These are phyloP conservation scores for Scolopax rusticola DNA, from an alignment of 2,797 vertebrate genomes.

Conservation along the genomic window DNA sequence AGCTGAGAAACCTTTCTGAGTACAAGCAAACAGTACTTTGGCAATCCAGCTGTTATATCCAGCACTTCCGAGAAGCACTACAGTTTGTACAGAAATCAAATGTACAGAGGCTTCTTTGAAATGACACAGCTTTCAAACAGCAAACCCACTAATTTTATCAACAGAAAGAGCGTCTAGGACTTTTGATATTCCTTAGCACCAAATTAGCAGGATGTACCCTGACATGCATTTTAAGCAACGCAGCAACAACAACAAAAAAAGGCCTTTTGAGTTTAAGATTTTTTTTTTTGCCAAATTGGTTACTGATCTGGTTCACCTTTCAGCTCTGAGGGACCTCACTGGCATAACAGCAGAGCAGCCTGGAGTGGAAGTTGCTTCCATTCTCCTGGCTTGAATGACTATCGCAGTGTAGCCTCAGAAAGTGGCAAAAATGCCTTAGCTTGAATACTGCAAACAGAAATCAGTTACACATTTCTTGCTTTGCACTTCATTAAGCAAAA, in stretches of 20 bases:
- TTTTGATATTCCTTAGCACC: neutral
- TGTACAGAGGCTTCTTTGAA: neutral
- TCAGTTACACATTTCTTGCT: conserved; percentile 38
- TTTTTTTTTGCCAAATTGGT: neutral
- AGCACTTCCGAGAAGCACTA: neutral
- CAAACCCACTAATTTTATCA: neutral
- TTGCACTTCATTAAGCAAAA: conserved; percentile 24
- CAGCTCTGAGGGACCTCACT: neutral
- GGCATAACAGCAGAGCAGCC: neutral
- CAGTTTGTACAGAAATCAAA: rapidly evolving
- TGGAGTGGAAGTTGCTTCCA: neutral
- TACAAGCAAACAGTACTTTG: neutral
- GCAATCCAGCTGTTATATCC: neutral
- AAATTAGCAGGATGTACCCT: neutral
- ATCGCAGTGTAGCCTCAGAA: neutral
- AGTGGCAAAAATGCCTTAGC: neutral
- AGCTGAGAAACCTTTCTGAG: neutral
- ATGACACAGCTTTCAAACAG: neutral
- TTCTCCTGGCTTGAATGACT: neutral
- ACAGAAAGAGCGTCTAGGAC: neutral
- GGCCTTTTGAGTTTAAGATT: neutral
- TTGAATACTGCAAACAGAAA: conserved; percentile 28
- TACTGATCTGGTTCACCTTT: neutral
- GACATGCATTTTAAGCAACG: neutral
- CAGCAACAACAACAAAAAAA: neutral